A percentile compares a stretch with the other conserved stretches of the same genome.
Conservation (phyloP, 1,140 invertebrate species). For the Adoxophyes honmai region DNA sequence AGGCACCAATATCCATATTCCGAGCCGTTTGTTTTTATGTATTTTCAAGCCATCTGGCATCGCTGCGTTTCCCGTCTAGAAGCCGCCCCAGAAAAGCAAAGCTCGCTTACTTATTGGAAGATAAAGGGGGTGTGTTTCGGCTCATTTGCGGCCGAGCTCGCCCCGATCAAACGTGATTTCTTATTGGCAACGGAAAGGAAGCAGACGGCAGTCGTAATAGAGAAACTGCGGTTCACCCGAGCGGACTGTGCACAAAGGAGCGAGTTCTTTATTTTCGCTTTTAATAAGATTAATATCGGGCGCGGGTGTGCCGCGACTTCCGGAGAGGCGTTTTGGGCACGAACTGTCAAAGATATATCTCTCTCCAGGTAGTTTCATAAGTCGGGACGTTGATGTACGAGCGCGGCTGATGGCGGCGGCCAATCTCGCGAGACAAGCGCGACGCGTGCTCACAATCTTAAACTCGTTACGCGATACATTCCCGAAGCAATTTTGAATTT, state of each 20-base stretch:
- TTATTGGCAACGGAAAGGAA: conserved; percentile 47
- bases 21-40: conserved; percentile 61
- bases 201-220: conserved; percentile 37
- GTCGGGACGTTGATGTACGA: conserved; percentile 62
- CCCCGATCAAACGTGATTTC: conserved; percentile 60
- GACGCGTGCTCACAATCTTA: conserved; percentile 62
- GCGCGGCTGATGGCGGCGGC: conserved; percentile 29
- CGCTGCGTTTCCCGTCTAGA: conserved; percentile 34
- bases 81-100: conserved; percentile 40
- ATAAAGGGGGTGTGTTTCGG: conserved; percentile 68
- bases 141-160: conserved; percentile 59
- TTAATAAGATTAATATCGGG: conserved; percentile 28
- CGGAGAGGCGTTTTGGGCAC: conserved; percentile 5
- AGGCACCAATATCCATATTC: conserved; percentile 49
- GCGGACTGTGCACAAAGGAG: conserved; percentile 20
- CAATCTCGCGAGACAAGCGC: conserved; percentile 46
- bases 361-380: conserved; percentile 63
- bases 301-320: conserved; percentile 2
- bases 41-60: conserved; percentile 55
- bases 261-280: conserved; percentile 29
- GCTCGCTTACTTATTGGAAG: conserved; percentile 61
- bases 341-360: conserved; percentile 60
- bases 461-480: conserved; percentile 54
- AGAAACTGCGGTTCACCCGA: conserved; percentile 32
- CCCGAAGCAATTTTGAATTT: conserved; percentile 50